These are phyloP conservation scores for Odontomachus brunneus DNA, from an alignment of 1,140 invertebrate species.

Conservation along the genomic window DNA sequence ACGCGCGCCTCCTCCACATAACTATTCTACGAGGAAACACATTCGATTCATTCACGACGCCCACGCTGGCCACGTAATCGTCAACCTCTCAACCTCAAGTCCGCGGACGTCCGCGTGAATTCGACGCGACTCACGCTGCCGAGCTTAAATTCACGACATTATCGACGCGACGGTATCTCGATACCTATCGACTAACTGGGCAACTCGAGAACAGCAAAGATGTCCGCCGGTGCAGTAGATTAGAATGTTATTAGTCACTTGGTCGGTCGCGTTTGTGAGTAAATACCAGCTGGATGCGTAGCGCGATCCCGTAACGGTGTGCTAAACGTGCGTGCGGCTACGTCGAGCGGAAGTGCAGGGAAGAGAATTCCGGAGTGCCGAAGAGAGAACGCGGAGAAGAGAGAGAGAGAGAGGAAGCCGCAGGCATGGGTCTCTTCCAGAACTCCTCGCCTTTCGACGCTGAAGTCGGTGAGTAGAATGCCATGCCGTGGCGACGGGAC, in stretches of 20 bases:
- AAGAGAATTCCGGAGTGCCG: neutral
- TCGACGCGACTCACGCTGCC: too few relatives aligned
- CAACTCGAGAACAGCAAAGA: conserved; percentile 74
- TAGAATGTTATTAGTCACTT: conserved; percentile 81
- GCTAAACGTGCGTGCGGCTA: conserved; percentile 44
- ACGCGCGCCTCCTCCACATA: too few relatives aligned
- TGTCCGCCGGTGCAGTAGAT: conserved; percentile 74
- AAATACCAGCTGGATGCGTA: conserved; percentile 79
- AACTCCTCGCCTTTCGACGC: conserved; percentile 89
- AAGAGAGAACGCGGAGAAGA: neutral
- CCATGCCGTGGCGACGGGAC: neutral
- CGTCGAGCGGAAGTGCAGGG: conserved; percentile 2
- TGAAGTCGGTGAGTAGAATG: conserved; percentile 89
- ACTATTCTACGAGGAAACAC: too few relatives aligned
- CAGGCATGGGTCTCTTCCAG: conserved; percentile 88
- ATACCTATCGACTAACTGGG: neutral
- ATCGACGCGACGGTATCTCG: too few relatives aligned
- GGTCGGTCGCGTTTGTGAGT: conserved; percentile 75
- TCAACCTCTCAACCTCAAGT: too few relatives aligned
- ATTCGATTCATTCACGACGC: too few relatives aligned
- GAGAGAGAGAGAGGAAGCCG: neutral
- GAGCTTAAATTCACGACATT: too few relatives aligned
- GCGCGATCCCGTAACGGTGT: conserved; percentile 64
- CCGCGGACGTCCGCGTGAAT: too few relatives aligned
- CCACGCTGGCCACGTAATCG: too few relatives aligned